Base-by-base conservation (phyloP, 1,140 invertebrate genomes). In the Saccostrea echinata region DNA sequence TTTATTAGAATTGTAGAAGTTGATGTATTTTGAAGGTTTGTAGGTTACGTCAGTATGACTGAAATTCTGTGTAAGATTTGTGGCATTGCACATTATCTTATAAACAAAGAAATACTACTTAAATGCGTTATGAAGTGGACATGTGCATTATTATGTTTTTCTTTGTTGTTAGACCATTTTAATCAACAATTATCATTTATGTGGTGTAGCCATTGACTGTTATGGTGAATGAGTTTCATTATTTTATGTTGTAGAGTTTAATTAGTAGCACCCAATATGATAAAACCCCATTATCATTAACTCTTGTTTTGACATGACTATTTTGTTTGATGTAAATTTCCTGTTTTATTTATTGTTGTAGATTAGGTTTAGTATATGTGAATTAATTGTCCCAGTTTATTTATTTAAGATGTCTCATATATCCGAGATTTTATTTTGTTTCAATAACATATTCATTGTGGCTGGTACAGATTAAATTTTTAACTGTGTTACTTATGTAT, bases 281-380 rank as follows among this genome's bases (percentile, higher is more conserved):
- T 61, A 4, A 61, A 61, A 18, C 18, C 55, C 55, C 18, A 21
- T 21, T 61, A 18, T 18, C 18, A 43, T 43, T 43, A 43, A 43
- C 43, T 0, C 9, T 21, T 61, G 55, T 21, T 57, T 21, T 57
- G 55, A n/a, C 18, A 6, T 61, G 55, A 21, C 0, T 4, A 16
- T 61, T 61, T 61, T 57, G 55, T 57, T 57, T 61, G 55, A 61
- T 61, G n/a, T 61, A n/a, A 61, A 21, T 57, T 57, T 57, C 13
- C 55, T 21, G 18, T 61, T 61, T 61, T 61, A 61, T 61, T 61
- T 61, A 61, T 61, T 61, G 53, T 11, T 55, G 55, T 61, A 61
- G 55, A 61, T n/a, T 21, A n/a, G 9, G 43, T 43, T 43, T 43
- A 43, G 43, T 43, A 6, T 9, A 43, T 43, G 43, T 43, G 43